Conservation (phyloP, 2,113 vertebrate genomes). For the Heterochromis multidens region DNA sequence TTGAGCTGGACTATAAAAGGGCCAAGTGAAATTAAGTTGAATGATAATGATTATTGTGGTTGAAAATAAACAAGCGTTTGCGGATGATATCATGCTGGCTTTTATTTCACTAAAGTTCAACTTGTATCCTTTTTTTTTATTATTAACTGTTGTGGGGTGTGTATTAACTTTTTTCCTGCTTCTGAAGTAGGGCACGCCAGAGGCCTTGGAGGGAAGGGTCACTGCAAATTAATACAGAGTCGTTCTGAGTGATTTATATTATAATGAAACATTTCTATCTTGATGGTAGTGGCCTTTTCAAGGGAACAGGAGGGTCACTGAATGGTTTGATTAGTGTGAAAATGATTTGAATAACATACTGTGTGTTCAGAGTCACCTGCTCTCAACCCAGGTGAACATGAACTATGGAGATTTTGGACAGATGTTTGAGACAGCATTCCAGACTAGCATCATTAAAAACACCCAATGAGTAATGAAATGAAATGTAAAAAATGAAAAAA, state of each 20-base stretch:
- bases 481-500: too few species aligned
- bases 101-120: neutral
- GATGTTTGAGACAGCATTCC: neutral
- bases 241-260: neutral
- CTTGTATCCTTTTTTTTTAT: neutral
- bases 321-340: neutral
- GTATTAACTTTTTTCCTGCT: neutral
- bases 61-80: neutral
- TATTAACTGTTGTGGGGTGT: neutral
- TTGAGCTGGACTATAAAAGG: neutral
- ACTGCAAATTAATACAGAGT: neutral
- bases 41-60: neutral
- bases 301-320: neutral
- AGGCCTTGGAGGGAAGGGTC: neutral
- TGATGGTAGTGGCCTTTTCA: neutral
- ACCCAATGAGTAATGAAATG: neutral
- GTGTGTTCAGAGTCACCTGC: neutral
- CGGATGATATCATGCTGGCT: neutral
- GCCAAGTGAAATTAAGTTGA: neutral
- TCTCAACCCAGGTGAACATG: neutral
- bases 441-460: neutral
- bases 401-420: neutral
- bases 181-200: neutral
- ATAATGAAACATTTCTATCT: neutral
- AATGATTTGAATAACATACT: neutral